Evolutionary conservation across 2,797 vertebrate genomes (phyloP), one percentile per base, ranked within the genome.

Genomic region (Odontamblyopus lacepedii): DNA sequence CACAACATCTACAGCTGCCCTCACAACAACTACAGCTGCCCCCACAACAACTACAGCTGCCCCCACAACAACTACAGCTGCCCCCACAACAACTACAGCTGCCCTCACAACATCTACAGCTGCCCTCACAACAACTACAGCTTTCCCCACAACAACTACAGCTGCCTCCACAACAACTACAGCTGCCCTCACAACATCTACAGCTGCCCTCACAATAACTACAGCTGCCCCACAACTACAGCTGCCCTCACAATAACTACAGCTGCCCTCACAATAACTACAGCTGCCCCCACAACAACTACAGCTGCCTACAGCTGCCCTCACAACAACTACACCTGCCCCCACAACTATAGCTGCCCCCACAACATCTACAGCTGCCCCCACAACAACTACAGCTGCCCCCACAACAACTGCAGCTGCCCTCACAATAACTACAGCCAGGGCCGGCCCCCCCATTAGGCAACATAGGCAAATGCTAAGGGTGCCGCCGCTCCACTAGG

Each of bases 171-270:
- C 29, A 30, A 30, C 4, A 30, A 0, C 29, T 30, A 4, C 29
- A 2, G 29, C 29, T 2, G 4, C 29, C 2, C 2, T 4, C 2
- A 30, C 29, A 30, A 30, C 29, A 30, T 1, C 29, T 2, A 30
- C 29, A 30, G 29, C 4, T 30, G 29, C 29, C 4, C 29, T 32
- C 1, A 63, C 32, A 0, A 9, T 7, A 0, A 0, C 23, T 23
- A 63, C 60, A 35, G 29, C 60, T 19, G 60, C 60, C 13, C 60
- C 61, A 63, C 60, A 63, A 63, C 60, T 11, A 59, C 27, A 30
- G 1, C 61, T 32, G 30, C 29, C 19, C 13, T 16, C 1, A 30
- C 61, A 35, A 32, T 4, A 18, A 38, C 61, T n/a, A 38, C 61
- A 32, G 18, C 30, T 18, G 32, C 30, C 30, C 18, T 32, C 19